These are phyloP conservation scores for Aleiodes leptofemur DNA, from an alignment of 2,888 invertebrate species.

Conservation along the genomic window DNA sequence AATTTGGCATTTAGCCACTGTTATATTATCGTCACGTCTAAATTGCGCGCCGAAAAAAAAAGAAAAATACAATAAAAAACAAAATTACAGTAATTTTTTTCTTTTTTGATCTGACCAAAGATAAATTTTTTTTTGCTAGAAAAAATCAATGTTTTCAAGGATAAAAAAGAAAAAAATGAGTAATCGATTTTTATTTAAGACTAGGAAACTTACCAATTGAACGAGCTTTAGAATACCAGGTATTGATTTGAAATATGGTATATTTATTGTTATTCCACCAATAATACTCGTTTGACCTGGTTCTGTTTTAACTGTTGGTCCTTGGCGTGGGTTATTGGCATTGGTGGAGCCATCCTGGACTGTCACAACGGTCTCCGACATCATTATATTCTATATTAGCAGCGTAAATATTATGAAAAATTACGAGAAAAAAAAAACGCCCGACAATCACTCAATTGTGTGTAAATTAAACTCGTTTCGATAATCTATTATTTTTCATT, in stretches of 20 bases:
- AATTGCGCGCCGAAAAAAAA: conserved; percentile 6
- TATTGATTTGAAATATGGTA: conserved; percentile 87
- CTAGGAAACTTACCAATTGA: conserved; percentile 84
- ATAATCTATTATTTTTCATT: no score
- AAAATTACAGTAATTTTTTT: neutral
- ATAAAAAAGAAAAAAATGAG: neutral
- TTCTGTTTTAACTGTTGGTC: conserved; percentile 75
- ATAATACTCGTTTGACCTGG: conserved; percentile 78
- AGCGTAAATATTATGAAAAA: neutral
- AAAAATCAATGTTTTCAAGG: conserved; percentile 2
- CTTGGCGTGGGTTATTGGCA: conserved; percentile 71
- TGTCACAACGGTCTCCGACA: conserved; percentile 90
- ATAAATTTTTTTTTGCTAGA: neutral
- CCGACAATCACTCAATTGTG: neutral
- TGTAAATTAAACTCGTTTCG: neutral
- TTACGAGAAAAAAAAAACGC: neutral
- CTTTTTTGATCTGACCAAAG: neutral
- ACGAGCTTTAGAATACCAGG: conserved; percentile 89
- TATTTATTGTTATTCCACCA: conserved; percentile 85
- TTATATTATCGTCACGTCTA: conserved; percentile 50
- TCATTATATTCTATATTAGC: conserved; percentile 74
- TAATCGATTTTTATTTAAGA: conserved; percentile 1
- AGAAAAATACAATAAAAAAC: conserved; percentile 12
- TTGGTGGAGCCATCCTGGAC: conserved; percentile 83
- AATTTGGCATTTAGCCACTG: conserved; percentile 52